Evolutionary conservation across 2,797 vertebrate species (phyloP).

Genomic region (Falco naumanni): DNA sequence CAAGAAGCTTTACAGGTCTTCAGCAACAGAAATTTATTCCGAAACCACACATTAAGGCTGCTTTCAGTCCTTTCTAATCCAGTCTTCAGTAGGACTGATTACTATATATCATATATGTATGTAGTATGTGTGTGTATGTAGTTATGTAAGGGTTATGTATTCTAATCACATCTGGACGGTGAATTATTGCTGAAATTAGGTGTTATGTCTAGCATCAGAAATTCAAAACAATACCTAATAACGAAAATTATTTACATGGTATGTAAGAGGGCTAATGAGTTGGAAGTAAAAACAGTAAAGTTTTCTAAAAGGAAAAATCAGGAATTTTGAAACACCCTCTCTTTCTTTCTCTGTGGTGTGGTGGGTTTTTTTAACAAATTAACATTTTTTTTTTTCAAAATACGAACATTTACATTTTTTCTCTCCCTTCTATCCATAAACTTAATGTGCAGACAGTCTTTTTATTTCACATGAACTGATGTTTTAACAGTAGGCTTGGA

Average conservation of each 20-base stretch:
- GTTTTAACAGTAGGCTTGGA: neutral
- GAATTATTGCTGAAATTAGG: neutral
- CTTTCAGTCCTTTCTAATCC: neutral
- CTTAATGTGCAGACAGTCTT: neutral
- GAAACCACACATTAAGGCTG: neutral
- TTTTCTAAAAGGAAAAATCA: neutral
- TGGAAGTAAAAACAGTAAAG: neutral
- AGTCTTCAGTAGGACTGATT: neutral
- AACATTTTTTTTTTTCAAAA: neutral
- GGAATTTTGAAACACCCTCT: neutral
- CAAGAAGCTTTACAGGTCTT: neutral
- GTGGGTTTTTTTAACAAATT: neutral
- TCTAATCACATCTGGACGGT: neutral
- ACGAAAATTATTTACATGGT: neutral
- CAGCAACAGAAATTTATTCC: neutral
- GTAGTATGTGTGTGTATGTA: neutral
- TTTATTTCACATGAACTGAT: neutral
- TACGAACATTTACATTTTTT: neutral
- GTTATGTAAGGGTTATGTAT: neutral
- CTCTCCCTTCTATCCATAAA: neutral
- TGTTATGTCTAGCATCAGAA: neutral
- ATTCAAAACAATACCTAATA: neutral
- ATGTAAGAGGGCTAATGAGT: neutral
- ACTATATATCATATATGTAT: neutral
- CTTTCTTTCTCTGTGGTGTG: neutral